A percentile compares a stretch with the other conserved stretches of the same genome.
Conservation (phyloP, 2,797 vertebrate species). For the Neopelma chrysocephalum region DNA sequence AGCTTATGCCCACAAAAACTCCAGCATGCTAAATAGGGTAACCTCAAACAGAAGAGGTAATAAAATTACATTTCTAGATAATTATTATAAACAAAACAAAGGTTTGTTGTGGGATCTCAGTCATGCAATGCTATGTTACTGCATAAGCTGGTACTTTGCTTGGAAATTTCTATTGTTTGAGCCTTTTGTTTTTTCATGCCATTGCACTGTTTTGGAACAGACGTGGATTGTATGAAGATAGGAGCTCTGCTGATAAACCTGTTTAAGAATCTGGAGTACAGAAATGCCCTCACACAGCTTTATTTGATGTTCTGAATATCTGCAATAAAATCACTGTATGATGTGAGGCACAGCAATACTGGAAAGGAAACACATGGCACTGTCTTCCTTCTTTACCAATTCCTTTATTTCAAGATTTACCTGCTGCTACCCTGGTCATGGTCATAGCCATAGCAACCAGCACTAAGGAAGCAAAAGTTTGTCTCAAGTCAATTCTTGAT, state of each 20-base stretch:
- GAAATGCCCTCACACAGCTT: neutral
- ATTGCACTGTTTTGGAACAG: neutral
- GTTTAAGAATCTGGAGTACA: neutral
- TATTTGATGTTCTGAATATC: neutral
- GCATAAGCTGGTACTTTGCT: neutral
- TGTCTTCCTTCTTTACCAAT: neutral
- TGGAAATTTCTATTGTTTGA: neutral
- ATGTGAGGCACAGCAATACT: neutral
- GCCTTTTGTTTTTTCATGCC: neutral
- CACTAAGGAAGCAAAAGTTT: neutral
- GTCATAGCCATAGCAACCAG: neutral
- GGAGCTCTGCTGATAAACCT: neutral
- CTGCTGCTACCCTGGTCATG: neutral
- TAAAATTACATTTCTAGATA: neutral
- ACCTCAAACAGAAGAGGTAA: neutral
- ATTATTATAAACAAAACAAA: neutral
- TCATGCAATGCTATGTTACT: neutral
- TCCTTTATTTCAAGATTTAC: neutral
- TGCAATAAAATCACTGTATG: neutral
- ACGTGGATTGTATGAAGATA: neutral
- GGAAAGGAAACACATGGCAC: neutral
- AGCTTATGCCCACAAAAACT: neutral
- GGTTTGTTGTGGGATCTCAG: neutral
- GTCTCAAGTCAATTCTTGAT: neutral
- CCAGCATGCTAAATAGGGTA: neutral